A percentile compares a stretch with the other conserved stretches of the same genome.
Evolutionary conservation across 2,888 invertebrate species (phyloP).

Genomic region (Phalera bucephala): DNA sequence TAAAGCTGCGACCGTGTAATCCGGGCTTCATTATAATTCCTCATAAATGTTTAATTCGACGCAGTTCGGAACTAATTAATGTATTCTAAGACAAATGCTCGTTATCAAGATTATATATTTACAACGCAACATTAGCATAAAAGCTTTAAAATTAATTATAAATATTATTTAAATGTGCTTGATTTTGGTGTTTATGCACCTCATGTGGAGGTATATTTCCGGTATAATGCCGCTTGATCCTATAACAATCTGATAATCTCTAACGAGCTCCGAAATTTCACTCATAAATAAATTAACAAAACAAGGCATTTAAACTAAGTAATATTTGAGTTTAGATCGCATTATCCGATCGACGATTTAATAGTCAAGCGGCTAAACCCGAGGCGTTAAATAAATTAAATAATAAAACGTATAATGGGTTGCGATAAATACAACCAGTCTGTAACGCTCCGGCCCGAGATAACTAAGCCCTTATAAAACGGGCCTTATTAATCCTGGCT

Average conservation of each 20-base stretch:
- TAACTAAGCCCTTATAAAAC: constrained; percentile 81
- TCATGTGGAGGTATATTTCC: background rate
- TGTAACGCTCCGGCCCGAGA: constrained; percentile 67
- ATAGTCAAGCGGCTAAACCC: constrained; percentile 77
- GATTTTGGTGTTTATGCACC: too few species aligned
- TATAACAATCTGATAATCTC: constrained; percentile 15
- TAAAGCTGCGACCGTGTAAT: constrained; percentile 48
- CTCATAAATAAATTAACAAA: constrained; percentile 52
- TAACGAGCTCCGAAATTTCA: constrained; percentile 25
- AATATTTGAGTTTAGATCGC: constrained; percentile 71
- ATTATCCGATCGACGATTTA: constrained; percentile 75
- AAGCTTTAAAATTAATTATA: constrained; percentile 28
- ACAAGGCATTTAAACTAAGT: constrained; percentile 57
- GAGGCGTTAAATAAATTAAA: constrained; percentile 81
- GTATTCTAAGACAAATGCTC: constrained; percentile 59
- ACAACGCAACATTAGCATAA: constrained; percentile 39
- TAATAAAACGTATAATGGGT: constrained; percentile 81
- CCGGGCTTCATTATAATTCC: constrained; percentile 57
- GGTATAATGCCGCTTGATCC: constrained; percentile 5
- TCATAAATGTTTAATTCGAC: constrained; percentile 60
- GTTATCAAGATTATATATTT: constrained; percentile 55
- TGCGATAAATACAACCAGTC: constrained; percentile 79
- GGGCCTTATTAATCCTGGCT: constrained; percentile 78
- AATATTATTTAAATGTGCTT: constrained; percentile 3
- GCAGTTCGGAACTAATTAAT: constrained; percentile 61